Evolutionary conservation across 1,140 invertebrate species (phyloP).

Genomic region (Luehdorfia chinensis): DNA sequence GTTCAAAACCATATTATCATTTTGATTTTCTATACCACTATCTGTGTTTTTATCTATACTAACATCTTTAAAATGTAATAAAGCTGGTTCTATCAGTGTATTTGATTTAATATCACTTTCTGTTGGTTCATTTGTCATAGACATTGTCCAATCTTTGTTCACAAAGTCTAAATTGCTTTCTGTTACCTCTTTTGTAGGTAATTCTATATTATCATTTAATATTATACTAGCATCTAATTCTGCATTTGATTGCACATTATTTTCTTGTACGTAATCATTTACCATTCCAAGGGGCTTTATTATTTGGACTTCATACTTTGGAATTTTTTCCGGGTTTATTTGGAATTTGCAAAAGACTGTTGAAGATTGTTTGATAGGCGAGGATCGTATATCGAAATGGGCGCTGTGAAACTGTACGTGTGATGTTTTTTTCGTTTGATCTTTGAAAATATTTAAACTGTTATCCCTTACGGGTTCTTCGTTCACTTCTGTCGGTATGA

Average conservation of each 20-base stretch:
- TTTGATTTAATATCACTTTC: constrained; percentile 45
- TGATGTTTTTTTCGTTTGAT: constrained; percentile 22
- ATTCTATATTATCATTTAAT: constrained; percentile 19
- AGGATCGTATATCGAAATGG: constrained; percentile 68
- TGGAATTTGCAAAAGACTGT: constrained; percentile 61
- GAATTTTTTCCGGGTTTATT: constrained; percentile 60
- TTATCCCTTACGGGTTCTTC: constrained; percentile 3
- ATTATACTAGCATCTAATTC: constrained; percentile 17
- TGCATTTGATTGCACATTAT: constrained; percentile 23
- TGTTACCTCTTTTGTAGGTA: constrained; percentile 10
- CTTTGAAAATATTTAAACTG: constrained; percentile 7
- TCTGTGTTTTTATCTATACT: constrained; percentile 16
- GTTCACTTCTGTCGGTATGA: constrained; percentile 3
- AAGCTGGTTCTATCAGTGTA: constrained; percentile 40
- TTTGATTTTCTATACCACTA: constrained; percentile 23
- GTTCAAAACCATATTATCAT: constrained; percentile 23
- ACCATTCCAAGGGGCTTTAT: constrained; percentile 41
- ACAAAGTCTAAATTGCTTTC: constrained; percentile 13
- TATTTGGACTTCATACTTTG: constrained; percentile 53
- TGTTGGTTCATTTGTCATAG: constrained; percentile 32
- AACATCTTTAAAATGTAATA: constrained; percentile 42
- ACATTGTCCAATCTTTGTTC: constrained; percentile 27
- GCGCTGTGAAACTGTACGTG: constrained; percentile 60
- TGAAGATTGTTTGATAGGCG: constrained; percentile 62
- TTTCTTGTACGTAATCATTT: constrained; percentile 6